phyloP scores from a whole-genome alignment of 2,888 invertebrate species.

The Alloscopus bannaensis region DNA sequence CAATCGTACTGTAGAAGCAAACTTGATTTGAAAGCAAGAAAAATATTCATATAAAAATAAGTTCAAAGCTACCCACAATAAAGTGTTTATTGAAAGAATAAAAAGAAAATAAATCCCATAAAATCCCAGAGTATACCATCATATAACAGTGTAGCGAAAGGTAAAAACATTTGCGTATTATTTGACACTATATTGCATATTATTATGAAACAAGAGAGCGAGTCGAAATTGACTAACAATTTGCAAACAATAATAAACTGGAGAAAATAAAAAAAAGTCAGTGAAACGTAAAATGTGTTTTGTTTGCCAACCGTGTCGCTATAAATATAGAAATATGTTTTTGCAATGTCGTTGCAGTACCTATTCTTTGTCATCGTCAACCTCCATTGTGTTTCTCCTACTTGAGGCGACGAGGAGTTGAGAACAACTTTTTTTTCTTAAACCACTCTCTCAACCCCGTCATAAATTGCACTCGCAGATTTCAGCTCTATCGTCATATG shows the following conservation, averaged over 20 bases:
- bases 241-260: constrained; percentile 2
- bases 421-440: neutral
- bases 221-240: too few species aligned
- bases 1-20: too few species aligned
- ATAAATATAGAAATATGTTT: constrained; percentile 24
- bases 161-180: neutral
- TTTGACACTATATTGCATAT: too few species aligned
- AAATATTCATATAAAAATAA: too few species aligned
- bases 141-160: too few species aligned
- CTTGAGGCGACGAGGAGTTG: neutral
- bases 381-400: neutral
- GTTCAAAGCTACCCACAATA: too few species aligned
- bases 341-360: too few species aligned
- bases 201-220: too few species aligned
- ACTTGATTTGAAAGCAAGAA: too few species aligned
- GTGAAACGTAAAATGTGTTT: constrained; percentile 11
- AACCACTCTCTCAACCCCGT: neutral
- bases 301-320: constrained; percentile 27
- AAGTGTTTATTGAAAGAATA: too few species aligned
- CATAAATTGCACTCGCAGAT: constrained; percentile 20
- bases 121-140: too few species aligned
- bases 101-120: too few species aligned
- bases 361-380: neutral
- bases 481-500: neutral
- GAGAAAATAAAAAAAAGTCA: neutral